Percentiles rank a stretch among this genome's conserved stretches.
These are phyloP conservation scores for Esox masquinongy DNA, from an alignment of 2,797 vertebrate genomes.

Conservation along the genomic window DNA sequence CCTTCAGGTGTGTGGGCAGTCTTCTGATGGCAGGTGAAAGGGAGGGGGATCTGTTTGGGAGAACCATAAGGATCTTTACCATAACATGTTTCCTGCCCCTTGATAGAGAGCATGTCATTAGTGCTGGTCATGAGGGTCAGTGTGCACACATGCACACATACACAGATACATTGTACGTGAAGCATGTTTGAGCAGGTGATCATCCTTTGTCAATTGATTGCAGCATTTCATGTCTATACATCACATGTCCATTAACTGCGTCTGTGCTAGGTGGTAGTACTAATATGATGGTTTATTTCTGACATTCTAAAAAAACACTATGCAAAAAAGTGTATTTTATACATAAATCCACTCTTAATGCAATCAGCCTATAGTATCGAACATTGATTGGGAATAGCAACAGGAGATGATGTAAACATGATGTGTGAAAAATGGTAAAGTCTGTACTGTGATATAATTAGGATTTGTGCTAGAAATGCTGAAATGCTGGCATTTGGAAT, in stretches of 20 bases:
- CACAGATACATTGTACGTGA: neutral
- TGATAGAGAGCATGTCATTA: constrained; percentile 42
- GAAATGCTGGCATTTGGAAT: too few relatives aligned
- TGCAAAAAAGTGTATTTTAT: neutral
- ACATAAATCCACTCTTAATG: neutral
- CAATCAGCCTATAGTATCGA: too few relatives aligned
- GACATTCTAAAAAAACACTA: neutral
- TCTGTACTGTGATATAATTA: too few relatives aligned
- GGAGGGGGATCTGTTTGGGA: constrained; percentile 48
- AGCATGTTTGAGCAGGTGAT: neutral
- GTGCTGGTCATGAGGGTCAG: constrained; percentile 55
- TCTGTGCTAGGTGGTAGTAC: neutral
- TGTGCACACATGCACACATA: neutral
- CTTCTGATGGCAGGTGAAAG: constrained; percentile 41
- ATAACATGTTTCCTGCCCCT: constrained; percentile 60
- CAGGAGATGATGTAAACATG: too few relatives aligned
- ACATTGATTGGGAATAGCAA: too few relatives aligned
- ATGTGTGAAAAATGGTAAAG: too few relatives aligned
- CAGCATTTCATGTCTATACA: neutral
- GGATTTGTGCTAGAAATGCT: too few relatives aligned
- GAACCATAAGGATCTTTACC: constrained; percentile 56
- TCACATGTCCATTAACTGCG: neutral
- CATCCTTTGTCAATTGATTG: neutral
- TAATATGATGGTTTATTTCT: neutral
- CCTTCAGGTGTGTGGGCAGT: constrained; percentile 66